Evolutionary conservation across 2,113 vertebrate species (phyloP).

Genomic region (Oreochromis spilurus): DNA sequence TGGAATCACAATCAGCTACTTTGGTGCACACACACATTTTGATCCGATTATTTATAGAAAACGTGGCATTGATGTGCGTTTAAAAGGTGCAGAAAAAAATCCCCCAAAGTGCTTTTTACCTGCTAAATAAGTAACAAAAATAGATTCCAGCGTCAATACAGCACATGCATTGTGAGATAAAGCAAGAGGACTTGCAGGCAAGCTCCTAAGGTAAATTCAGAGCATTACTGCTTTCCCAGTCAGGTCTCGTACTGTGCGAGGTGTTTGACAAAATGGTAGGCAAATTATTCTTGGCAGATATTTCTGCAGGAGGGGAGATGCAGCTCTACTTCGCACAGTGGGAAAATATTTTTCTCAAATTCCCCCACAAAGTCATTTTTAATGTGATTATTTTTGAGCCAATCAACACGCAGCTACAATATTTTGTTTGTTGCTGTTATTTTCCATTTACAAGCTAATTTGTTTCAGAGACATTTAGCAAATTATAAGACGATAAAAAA

Average conservation of each 20-base stretch:
- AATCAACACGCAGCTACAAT: neutral
- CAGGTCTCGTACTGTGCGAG: neutral
- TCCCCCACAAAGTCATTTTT: neutral
- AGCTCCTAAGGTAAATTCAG: neutral
- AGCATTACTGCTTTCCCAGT: neutral
- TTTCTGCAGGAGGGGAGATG: neutral
- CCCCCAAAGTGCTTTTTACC: neutral
- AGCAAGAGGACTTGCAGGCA: neutral
- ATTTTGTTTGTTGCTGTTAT: neutral
- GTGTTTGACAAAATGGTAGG: slow-evolving; percentile 19
- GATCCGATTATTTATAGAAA: neutral
- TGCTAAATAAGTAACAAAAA: neutral
- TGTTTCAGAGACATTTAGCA: neutral
- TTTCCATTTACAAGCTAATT: neutral
- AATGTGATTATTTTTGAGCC: neutral
- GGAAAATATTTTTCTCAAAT: neutral
- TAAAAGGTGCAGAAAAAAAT: neutral
- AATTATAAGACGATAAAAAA: neutral
- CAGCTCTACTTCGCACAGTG: neutral
- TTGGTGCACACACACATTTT: neutral
- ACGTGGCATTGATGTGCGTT: neutral
- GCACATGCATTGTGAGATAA: neutral
- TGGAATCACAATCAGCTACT: neutral
- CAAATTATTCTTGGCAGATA: slow-evolving; percentile 23
- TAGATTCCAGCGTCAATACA: neutral